Conservation (phyloP, 1,140 invertebrate genomes). For the Pantala flavescens region DNA sequence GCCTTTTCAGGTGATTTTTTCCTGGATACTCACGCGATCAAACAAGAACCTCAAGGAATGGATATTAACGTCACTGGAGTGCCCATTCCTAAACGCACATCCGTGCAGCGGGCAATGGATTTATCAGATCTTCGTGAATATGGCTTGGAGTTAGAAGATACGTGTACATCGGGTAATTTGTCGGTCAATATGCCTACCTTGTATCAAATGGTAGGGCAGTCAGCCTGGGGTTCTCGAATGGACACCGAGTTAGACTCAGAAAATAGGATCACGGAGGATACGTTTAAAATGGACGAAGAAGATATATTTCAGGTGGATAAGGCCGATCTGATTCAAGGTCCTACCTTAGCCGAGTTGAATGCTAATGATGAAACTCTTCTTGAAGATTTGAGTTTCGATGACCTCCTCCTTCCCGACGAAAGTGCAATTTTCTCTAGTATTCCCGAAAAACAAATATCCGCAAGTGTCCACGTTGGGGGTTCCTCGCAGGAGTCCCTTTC, state of each 20-base stretch:
- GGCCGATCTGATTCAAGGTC: slow-evolving; percentile 66
- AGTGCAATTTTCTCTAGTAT: slow-evolving; percentile 33
- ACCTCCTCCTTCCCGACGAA: slow-evolving; percentile 63
- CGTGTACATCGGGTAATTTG: slow-evolving; percentile 17
- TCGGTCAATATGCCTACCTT: not conserved
- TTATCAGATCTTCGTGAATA: slow-evolving; percentile 38
- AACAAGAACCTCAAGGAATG: slow-evolving; percentile 37
- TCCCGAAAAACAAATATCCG: slow-evolving; percentile 19
- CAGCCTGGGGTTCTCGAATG: not conserved
- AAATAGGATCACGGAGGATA: slow-evolving; percentile 19
- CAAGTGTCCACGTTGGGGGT: slow-evolving; percentile 25
- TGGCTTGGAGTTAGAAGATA: slow-evolving; percentile 32
- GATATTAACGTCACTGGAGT: slow-evolving; percentile 37
- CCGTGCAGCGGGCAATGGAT: slow-evolving; percentile 26
- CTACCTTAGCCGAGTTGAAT: slow-evolving; percentile 78
- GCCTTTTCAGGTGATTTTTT: slow-evolving; percentile 43
- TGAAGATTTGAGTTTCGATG: slow-evolving; percentile 76
- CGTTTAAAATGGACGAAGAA: slow-evolving; percentile 71
- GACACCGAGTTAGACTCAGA: not conserved
- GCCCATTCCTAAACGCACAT: slow-evolving; percentile 42
- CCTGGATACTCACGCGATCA: slow-evolving; percentile 40
- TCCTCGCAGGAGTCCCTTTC: slow-evolving; percentile 12
- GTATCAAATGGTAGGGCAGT: not conserved
- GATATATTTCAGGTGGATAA: slow-evolving; percentile 85
- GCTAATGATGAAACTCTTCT: slow-evolving; percentile 66